A percentile compares a stretch with the other conserved stretches of the same genome.
phyloP scores from a whole-genome alignment of 1,140 invertebrate genomes.

The Drosophila auraria region DNA sequence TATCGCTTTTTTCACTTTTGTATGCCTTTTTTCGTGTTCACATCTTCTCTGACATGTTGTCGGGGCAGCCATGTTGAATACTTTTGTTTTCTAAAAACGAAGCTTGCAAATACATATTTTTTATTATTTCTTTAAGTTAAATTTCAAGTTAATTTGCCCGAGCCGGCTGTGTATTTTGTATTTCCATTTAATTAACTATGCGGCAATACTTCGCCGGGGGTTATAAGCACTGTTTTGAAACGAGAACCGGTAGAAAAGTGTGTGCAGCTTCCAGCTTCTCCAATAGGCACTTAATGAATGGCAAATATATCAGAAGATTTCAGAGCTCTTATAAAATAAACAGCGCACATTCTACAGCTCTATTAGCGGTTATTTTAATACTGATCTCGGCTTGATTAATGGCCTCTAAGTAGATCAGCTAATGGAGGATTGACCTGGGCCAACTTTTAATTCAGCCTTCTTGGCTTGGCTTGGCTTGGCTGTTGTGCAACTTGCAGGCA shows the following conservation, averaged over 20 bases:
- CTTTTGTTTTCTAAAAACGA: slow-evolving; percentile 76
- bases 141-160: slow-evolving; percentile 66
- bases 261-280: background rate
- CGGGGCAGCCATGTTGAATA: slow-evolving; percentile 82
- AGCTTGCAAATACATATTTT: slow-evolving; percentile 43
- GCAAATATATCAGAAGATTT: background rate
- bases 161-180: slow-evolving; percentile 25
- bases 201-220: slow-evolving; percentile 23
- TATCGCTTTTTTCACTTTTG: slow-evolving; percentile 29
- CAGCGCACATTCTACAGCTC: slow-evolving; percentile 23
- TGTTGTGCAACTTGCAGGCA: slow-evolving; percentile 33
- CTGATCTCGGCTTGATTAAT: slow-evolving; percentile 60
- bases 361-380: slow-evolving; percentile 35
- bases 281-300: slow-evolving; percentile 8
- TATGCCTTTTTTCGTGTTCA: slow-evolving; percentile 39
- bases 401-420: slow-evolving; percentile 54
- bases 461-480: slow-evolving; percentile 1
- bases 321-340: background rate
- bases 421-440: slow-evolving; percentile 42
- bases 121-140: slow-evolving; percentile 44
- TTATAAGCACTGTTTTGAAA: slow-evolving; percentile 8
- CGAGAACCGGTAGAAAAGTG: slow-evolving; percentile 36
- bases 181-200: slow-evolving; percentile 65
- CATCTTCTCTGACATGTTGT: slow-evolving; percentile 53
- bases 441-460: slow-evolving; percentile 10